Conservation (phyloP, 64 coral and sea anemone genomes). For the Porites lutea region DNA sequence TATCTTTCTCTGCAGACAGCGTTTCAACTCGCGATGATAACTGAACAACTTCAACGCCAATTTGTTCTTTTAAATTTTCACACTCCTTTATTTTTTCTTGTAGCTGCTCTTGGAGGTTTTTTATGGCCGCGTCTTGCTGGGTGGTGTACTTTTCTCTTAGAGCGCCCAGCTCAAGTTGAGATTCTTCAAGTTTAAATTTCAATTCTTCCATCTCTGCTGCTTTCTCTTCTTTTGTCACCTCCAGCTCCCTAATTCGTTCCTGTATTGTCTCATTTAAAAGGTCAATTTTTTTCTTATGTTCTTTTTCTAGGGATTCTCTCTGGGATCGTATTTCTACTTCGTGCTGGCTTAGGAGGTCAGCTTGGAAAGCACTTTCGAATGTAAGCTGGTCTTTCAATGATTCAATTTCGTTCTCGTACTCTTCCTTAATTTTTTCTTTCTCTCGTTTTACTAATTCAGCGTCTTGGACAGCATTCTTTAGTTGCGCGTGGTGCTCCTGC, state of each 20-base stretch:
- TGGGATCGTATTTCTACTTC: slow-evolving; percentile 66
- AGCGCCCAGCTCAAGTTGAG: slow-evolving; percentile 47
- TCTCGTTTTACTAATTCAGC: slow-evolving; percentile 38
- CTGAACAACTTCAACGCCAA: slow-evolving; percentile 45
- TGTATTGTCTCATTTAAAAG: slow-evolving; percentile 58
- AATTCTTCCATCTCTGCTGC: slow-evolving; percentile 32
- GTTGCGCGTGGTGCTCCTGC: slow-evolving; percentile 36
- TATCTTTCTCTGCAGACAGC: slow-evolving; percentile 9
- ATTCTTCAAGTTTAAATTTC: slow-evolving; percentile 69
- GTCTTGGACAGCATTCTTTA: slow-evolving; percentile 40
- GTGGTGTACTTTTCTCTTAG: slow-evolving; percentile 12
- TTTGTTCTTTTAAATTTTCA: slow-evolving; percentile 44
- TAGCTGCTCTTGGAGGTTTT: slow-evolving; percentile 41
- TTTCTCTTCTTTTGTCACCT: slow-evolving; percentile 54
- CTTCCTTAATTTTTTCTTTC: slow-evolving; percentile 65
- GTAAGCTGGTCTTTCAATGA: slow-evolving; percentile 80
- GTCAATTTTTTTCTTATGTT: slow-evolving; percentile 83
- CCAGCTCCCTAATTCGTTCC: slow-evolving; percentile 63
- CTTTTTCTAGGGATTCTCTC: slow-evolving; percentile 58
- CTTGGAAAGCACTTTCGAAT: slow-evolving; percentile 87
- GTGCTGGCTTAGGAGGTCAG: slow-evolving; percentile 78
- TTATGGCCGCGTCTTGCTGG: slow-evolving; percentile 47
- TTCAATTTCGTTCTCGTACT: slow-evolving; percentile 80
- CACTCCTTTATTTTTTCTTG: slow-evolving; percentile 65
- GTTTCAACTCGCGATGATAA: slow-evolving; percentile 38